phyloP scores from a whole-genome alignment of 2,113 vertebrate species.

The Rana temporaria region DNA sequence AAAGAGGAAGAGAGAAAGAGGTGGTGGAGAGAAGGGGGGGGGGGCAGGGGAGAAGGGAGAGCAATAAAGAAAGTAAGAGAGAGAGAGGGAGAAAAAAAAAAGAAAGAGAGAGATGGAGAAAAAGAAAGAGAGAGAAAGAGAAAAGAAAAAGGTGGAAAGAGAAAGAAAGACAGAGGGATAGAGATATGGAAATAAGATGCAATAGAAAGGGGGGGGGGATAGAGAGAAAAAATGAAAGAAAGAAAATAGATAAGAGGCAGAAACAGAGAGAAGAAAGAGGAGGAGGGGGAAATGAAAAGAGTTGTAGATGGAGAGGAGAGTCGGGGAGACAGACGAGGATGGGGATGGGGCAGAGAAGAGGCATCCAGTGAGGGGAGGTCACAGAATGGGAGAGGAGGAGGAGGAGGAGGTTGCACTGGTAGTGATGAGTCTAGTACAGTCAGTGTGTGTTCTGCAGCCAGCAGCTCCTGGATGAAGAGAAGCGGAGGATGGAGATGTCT shows the following conservation, averaged over 20 bases:
- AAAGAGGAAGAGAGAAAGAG: not conserved
- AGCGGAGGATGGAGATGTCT: not conserved
- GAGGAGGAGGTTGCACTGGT: not conserved
- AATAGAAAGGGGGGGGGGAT: not conserved
- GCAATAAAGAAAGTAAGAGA: too few relatives aligned
- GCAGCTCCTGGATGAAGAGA: not conserved
- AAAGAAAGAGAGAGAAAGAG: not conserved
- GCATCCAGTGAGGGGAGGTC: not conserved
- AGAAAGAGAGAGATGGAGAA: too few relatives aligned
- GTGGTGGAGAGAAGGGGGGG: too few relatives aligned
- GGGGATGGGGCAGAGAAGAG: slow-evolving; percentile 11
- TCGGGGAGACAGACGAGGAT: not conserved
- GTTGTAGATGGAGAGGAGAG: not conserved
- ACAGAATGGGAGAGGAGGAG: slow-evolving; percentile 1
- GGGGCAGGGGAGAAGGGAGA: too few relatives aligned
- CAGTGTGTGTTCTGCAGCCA: not conserved
- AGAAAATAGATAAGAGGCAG: too few relatives aligned
- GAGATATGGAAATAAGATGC: too few relatives aligned
- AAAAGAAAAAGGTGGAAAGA: not conserved
- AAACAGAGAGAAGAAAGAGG: too few relatives aligned
- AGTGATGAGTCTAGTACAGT: not conserved
- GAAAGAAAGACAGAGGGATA: not conserved
- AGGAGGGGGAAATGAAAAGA: too few relatives aligned
- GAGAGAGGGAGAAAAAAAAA: too few relatives aligned
- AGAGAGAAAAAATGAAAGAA: too few relatives aligned